Percentiles rank a stretch among this genome's conserved stretches.
phyloP scores from a whole-genome alignment of 2,113 vertebrate genomes.

The zebrafish (Danio rerio) region DNA sequence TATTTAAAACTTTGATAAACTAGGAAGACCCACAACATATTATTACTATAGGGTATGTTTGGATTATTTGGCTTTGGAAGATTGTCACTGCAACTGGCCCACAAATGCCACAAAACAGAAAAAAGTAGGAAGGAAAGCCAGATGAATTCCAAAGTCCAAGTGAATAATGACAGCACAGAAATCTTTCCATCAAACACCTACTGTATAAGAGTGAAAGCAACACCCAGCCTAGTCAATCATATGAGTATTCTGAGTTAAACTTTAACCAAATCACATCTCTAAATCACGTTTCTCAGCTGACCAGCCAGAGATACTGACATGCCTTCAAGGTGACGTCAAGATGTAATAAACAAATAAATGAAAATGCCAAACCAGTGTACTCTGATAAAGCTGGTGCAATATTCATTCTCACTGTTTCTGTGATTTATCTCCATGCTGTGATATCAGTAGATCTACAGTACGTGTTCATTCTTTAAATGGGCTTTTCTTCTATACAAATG shows the following conservation, averaged over 20 bases:
- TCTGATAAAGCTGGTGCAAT: slow-evolving; percentile 34
- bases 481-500: slow-evolving; percentile 21
- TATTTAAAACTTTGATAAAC: too few relatives aligned
- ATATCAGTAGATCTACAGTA: slow-evolving; percentile 34
- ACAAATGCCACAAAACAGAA: too few relatives aligned
- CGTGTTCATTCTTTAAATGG: not conserved
- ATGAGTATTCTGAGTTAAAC: slow-evolving; percentile 6
- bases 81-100: too few relatives aligned
- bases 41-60: too few relatives aligned
- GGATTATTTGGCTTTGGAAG: too few relatives aligned
- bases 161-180: too few relatives aligned
- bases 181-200: not conserved
- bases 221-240: not conserved
- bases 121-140: too few relatives aligned
- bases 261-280: slow-evolving; percentile 7
- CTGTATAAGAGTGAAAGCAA: not conserved
- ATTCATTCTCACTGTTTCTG: slow-evolving; percentile 37
- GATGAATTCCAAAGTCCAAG: too few relatives aligned
- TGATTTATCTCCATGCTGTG: slow-evolving; percentile 23
- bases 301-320: slow-evolving; percentile 12
- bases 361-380: slow-evolving; percentile 8
- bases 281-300: slow-evolving; percentile 17
- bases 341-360: not conserved
- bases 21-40: too few relatives aligned
- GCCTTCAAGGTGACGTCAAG: slow-evolving; percentile 42